Conservation (phyloP, 2,113 vertebrate species). For the Pelodiscus sinensis region DNA sequence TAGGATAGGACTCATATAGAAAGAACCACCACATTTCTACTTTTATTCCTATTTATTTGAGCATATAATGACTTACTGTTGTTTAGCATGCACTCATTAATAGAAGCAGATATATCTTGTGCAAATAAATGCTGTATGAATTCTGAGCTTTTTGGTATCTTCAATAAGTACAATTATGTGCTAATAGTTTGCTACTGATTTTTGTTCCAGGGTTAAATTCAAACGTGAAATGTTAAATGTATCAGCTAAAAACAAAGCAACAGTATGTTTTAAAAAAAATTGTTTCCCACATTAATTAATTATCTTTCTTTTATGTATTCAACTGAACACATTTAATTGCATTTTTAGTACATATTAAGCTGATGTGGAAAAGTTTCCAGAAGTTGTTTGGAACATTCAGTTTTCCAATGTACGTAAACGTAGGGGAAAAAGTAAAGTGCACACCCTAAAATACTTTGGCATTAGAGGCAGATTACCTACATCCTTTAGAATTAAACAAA, state of each 20-base stretch:
- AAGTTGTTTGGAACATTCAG: conserved; percentile 78
- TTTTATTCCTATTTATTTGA: conserved; percentile 50
- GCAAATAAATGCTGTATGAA: conserved; percentile 1
- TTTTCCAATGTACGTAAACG: conserved; percentile 82
- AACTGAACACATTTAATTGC: conserved; percentile 46
- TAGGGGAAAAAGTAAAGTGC: conserved; percentile 79
- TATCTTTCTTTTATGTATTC: conserved; percentile 5
- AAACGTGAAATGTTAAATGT: conserved; percentile 17
- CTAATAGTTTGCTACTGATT: conserved; percentile 18
- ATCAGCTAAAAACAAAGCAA: conserved; percentile 3
- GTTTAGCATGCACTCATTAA: conserved; percentile 44
- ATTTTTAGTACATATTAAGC: conserved; percentile 54
- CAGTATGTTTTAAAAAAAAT: conserved; percentile 17
- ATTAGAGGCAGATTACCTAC: conserved; percentile 76
- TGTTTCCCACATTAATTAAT: conserved; percentile 37
- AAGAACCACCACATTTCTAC: conserved; percentile 43
- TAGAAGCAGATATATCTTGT: conserved; percentile 32
- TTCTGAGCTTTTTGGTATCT: conserved; percentile 31
- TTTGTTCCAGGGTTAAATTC: neutral
- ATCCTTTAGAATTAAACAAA: conserved; percentile 77
- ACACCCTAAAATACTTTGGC: conserved; percentile 80
- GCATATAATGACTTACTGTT: conserved; percentile 17
- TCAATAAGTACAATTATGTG: conserved; percentile 32
- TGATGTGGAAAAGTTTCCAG: conserved; percentile 72
- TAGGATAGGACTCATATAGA: neutral